phyloP scores from a whole-genome alignment of 2,888 invertebrate genomes.

The Ornithoptera priamus region DNA sequence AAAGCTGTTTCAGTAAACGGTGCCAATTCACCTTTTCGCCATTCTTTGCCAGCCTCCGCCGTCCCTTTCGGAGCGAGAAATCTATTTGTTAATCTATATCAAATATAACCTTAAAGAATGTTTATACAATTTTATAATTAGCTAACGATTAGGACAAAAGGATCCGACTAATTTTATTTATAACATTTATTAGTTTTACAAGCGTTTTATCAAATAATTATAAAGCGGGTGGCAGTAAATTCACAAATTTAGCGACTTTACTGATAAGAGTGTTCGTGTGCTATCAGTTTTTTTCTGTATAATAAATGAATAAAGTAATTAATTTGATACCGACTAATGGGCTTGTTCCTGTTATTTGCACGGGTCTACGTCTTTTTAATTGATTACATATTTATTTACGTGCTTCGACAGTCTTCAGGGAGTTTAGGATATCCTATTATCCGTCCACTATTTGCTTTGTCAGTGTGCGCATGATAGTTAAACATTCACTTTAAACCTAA shows the following conservation, averaged over 20 bases:
- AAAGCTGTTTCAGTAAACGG: conserved; percentile 51
- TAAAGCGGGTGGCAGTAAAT: background rate
- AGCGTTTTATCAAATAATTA: conserved; percentile 6
- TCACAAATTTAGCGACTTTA: background rate
- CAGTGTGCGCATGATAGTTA: background rate
- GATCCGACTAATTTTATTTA: too few relatives aligned
- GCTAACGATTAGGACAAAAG: too few relatives aligned
- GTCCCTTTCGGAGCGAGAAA: conserved; percentile 37
- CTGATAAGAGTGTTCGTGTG: conserved; percentile 24
- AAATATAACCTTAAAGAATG: background rate
- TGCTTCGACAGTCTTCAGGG: conserved; percentile 44
- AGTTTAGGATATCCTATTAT: conserved; percentile 44
- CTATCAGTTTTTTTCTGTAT: conserved; percentile 15
- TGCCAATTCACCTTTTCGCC: conserved; percentile 47
- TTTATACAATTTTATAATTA: too few relatives aligned
- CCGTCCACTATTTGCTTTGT: conserved; percentile 26
- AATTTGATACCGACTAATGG: conserved; percentile 30
- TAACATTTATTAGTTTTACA: background rate
- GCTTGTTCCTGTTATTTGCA: conserved; percentile 38
- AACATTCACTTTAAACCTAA: too few relatives aligned
- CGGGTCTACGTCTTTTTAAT: conserved; percentile 36
- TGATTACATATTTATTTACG: conserved; percentile 56
- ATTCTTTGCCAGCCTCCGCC: conserved; percentile 31
- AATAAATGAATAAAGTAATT: conserved; percentile 6
- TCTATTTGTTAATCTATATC: conserved; percentile 34